phyloP scores from a whole-genome alignment of 2,888 invertebrate genomes.

The Chirona hameri region DNA sequence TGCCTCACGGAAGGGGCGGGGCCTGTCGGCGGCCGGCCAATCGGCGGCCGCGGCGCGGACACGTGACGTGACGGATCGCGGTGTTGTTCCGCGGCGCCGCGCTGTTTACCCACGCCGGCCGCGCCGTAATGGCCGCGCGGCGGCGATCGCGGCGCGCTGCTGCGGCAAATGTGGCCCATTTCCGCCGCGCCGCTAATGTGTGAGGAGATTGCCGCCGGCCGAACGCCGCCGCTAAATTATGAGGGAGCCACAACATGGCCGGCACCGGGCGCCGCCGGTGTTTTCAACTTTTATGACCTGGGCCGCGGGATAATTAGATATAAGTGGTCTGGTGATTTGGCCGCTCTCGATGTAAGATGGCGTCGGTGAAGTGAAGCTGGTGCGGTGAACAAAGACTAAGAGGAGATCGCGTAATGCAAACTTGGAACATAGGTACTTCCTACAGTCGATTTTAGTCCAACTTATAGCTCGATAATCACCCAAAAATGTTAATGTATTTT shows the following conservation, averaged over 20 bases:
- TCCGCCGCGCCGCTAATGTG: neutral
- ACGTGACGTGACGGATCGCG: constrained; percentile 23
- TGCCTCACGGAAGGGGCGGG: constrained; percentile 26
- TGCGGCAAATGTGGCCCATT: constrained; percentile 5
- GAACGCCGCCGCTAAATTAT: neutral
- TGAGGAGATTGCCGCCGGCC: neutral
- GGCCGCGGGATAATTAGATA: constrained; percentile 2
- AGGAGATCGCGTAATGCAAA: no score
- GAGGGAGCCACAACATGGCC: neutral
- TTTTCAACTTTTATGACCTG: neutral
- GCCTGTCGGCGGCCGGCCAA: neutral
- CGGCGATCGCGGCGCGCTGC: neutral
- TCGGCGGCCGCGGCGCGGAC: neutral
- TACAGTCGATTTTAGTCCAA: no score
- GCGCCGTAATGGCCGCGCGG: constrained; percentile 2
- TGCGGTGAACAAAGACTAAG: neutral
- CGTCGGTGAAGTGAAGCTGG: neutral
- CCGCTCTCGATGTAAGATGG: neutral
- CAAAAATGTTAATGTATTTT: no score
- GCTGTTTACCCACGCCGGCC: neutral
- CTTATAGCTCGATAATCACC: no score
- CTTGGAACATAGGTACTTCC: no score
- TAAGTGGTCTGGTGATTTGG: neutral
- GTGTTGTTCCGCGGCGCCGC: neutral
- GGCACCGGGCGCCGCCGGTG: neutral